Evolutionary conservation across 2,113 vertebrate species (phyloP).

Genomic region (Paramisgurnus dabryanus): DNA sequence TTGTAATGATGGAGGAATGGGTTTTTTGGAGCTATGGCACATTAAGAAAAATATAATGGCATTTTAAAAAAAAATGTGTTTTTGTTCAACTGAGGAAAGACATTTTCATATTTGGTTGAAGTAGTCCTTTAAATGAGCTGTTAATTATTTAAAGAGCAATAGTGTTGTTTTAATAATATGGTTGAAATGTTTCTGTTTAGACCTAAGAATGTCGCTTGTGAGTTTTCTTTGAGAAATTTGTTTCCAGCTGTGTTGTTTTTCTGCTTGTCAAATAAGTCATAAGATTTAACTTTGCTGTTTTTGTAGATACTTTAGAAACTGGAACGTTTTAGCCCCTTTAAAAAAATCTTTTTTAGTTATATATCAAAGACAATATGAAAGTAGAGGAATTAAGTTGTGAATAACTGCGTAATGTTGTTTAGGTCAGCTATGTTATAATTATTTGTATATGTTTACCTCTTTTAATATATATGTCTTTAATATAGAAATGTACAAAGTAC

Average conservation of each 20-base stretch:
- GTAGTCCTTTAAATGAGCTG: no score
- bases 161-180: slow-evolving; percentile 11
- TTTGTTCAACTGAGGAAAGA: no score
- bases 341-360: no score
- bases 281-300: slow-evolving; percentile 18
- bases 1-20: no score
- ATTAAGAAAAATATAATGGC: no score
- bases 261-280: slow-evolving; percentile 6
- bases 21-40: no score
- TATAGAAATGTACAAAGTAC: slow-evolving; percentile 33
- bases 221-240: background rate
- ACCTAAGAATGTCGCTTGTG: background rate
- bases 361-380: background rate
- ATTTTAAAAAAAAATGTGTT: no score
- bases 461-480: slow-evolving; percentile 22
- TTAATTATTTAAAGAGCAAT: slow-evolving; percentile 5
- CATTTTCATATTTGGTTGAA: no score
- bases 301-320: background rate
- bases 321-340: no score
- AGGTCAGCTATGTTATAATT: background rate
- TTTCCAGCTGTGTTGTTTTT: background rate
- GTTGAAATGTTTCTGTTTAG: background rate
- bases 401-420: slow-evolving; percentile 24
- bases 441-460: background rate
- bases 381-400: background rate